These are phyloP conservation scores for Columbina picui DNA, from an alignment of 2,113 vertebrate genomes.

Conservation along the genomic window DNA sequence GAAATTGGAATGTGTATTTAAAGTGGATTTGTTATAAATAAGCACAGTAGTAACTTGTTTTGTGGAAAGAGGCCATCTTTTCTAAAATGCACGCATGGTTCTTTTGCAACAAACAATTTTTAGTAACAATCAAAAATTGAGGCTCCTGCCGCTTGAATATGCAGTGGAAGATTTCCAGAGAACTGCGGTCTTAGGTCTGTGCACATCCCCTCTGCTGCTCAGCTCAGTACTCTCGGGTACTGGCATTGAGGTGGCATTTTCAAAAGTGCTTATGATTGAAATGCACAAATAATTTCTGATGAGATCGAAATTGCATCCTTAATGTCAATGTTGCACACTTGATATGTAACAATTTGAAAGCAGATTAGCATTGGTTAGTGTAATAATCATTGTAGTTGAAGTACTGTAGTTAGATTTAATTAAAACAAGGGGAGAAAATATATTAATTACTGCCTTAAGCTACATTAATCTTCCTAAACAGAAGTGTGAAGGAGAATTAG, in stretches of 20 bases:
- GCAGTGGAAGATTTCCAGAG: neutral
- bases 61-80: neutral
- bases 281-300: neutral
- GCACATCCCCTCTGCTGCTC: neutral
- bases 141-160: neutral
- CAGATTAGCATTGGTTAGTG: neutral
- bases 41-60: neutral
- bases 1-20: neutral
- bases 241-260: neutral
- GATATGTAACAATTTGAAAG: neutral
- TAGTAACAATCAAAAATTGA: neutral
- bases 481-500: neutral
- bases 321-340: neutral
- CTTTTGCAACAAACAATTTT: neutral
- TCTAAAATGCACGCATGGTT: neutral
- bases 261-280: neutral
- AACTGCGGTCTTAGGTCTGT: neutral
- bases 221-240: neutral
- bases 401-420: neutral
- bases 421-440: neutral
- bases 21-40: neutral
- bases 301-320: neutral
- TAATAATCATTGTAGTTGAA: neutral
- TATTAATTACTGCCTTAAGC: neutral
- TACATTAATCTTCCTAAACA: neutral